phyloP scores from a whole-genome alignment of 1,140 invertebrate genomes.

The Agrypnia vestita region DNA sequence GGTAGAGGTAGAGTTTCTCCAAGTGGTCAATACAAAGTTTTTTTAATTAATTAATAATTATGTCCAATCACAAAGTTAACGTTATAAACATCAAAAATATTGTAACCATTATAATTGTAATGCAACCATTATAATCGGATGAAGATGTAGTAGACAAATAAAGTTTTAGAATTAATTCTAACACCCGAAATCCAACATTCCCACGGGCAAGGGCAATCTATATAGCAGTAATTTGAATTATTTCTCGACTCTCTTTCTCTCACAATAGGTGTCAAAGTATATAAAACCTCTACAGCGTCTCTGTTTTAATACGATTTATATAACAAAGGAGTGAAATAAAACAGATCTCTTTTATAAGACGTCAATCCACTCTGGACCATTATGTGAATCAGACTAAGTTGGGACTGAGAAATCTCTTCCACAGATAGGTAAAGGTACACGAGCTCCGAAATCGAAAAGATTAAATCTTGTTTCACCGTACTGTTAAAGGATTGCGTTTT shows the following conservation, averaged over 20 bases:
- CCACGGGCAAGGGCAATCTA: background rate
- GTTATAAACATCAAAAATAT: no score
- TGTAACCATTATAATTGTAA: no score
- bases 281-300: conserved; percentile 25
- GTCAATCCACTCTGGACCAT: conserved; percentile 40
- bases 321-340: conserved; percentile 46
- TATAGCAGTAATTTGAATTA: conserved; percentile 40
- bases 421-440: conserved; percentile 1
- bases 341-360: conserved; percentile 42
- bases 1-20: no score
- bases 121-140: no score
- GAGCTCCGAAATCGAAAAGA: conserved; percentile 44
- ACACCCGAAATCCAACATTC: background rate
- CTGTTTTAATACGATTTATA: conserved; percentile 45
- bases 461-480: conserved; percentile 43
- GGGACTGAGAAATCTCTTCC: conserved; percentile 20
- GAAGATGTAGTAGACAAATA: background rate
- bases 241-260: background rate
- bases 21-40: no score
- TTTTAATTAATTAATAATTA: no score
- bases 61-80: no score
- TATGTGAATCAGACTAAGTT: conserved; percentile 18
- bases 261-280: conserved; percentile 46
- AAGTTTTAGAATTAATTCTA: background rate
- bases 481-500: conserved; percentile 44